Base-by-base conservation (phyloP, 2,113 vertebrate genomes). In the Hippocampus comes region DNA sequence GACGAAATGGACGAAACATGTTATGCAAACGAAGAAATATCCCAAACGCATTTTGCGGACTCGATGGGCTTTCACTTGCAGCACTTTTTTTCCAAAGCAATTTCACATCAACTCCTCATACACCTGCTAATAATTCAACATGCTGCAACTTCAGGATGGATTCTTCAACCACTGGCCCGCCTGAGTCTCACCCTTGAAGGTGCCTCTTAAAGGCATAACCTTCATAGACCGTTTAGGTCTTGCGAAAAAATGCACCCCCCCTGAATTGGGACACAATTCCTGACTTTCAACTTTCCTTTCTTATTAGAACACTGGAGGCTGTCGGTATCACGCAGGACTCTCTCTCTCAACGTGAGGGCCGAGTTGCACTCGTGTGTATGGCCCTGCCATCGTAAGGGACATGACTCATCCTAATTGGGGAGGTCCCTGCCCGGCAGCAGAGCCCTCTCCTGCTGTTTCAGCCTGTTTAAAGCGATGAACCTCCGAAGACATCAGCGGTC, bases 401-500 rank as follows among this genome's bases (percentile, higher is more conserved):
- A 90, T 92, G 86, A 90, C 81, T 92, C 86, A 89, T 90, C 86
- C 79, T 89, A 90, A 90, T 90, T 90, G 88, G 91, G 78, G 82
- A 81, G 81, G 79, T 86, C 83, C 80, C 72, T 59, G 69, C 73
- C 85, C 71, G 2, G 76, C 68, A 82, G 82, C 74, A 79, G 73
- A 89, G 81, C 73, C 72, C 80, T 83, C 82, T 82, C 84, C 84
- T 77, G 88, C 84, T 90, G 89, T 80, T 90, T 84, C 84, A 82
- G 84, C 79, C 90, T 88, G 86, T 89, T 87, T 88, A 83, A 89
- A 91, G 81, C 78, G 85, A 89, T 91, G 89, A 90, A 89, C 86
- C 84, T 61, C 30, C 77, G 86, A 87, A 84, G 84, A 87, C 83
- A 81, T 86, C 75, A 88, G 78, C 86, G 79, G 83, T 88, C 70